A percentile compares a stretch with the other conserved stretches of the same genome.
Evolutionary conservation across 2,888 invertebrate species (phyloP).

Genomic region (Cyclophora punctaria): DNA sequence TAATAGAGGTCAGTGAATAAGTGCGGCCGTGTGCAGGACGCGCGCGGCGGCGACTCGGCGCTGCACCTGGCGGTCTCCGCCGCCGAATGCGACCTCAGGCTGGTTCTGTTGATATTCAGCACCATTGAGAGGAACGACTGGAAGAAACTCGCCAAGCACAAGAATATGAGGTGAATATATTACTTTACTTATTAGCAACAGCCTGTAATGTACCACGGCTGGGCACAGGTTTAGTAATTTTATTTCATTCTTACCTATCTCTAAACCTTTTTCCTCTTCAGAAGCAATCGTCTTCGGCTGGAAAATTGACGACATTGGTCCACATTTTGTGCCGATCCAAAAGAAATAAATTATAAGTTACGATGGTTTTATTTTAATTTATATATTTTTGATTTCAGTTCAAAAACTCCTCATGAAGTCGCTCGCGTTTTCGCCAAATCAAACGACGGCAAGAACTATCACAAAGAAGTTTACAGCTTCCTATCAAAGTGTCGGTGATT

Average conservation of each 20-base stretch:
- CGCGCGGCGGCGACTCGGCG: conserved; percentile 58
- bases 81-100: conserved; percentile 42
- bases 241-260: no score
- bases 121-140: conserved; percentile 49
- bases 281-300: no score
- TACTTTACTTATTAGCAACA: not conserved
- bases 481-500: conserved; percentile 58
- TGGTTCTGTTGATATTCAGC: conserved; percentile 53
- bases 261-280: no score
- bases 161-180: conserved; percentile 45
- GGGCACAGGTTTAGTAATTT: no score
- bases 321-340: no score
- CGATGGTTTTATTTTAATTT: not conserved
- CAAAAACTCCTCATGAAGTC: conserved; percentile 51
- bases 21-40: conserved; percentile 45
- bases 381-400: conserved; percentile 30
- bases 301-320: no score
- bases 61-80: conserved; percentile 62
- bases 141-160: conserved; percentile 53
- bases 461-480: conserved; percentile 54
- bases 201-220: no score
- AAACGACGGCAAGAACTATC: conserved; percentile 41
- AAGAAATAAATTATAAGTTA: no score
- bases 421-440: conserved; percentile 52
- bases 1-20: no score